A percentile compares a stretch with the other conserved stretches of the same genome.
These are phyloP conservation scores for Agrenia bidenticulata DNA, from an alignment of 2,888 invertebrate genomes.

Conservation along the genomic window DNA sequence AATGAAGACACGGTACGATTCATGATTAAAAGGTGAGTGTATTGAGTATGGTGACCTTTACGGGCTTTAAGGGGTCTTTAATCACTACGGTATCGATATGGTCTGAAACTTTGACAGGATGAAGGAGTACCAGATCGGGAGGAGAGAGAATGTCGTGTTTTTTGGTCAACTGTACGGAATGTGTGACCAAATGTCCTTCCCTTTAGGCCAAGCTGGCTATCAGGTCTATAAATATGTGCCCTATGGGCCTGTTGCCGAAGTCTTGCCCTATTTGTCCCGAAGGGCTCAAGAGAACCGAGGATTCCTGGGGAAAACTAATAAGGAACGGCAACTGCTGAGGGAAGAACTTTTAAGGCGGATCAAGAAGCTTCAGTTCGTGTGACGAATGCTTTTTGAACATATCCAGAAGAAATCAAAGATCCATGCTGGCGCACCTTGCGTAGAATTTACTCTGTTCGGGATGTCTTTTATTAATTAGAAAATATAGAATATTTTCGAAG, in stretches of 20 bases:
- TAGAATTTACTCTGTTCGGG: no score
- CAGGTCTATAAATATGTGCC: conserved; percentile 99
- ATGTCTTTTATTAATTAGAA: no score
- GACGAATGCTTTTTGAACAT: no score
- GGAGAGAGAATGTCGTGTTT: conserved; percentile 92
- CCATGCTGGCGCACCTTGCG: no score
- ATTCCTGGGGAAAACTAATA: conserved; percentile 84
- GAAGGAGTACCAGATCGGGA: conserved; percentile 87
- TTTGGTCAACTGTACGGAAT: conserved; percentile 98
- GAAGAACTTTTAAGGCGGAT: conserved; percentile 77
- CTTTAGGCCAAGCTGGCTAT: conserved; percentile 95
- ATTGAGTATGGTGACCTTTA: no score
- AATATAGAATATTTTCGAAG: background rate
- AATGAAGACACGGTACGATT: conserved; percentile 97
- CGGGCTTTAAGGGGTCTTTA: no score
- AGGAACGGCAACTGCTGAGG: conserved; percentile 79
- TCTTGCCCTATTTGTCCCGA: conserved; percentile 93
- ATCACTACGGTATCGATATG: background rate
- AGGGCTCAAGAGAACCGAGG: conserved; percentile 95
- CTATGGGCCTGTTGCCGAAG: conserved; percentile 96
- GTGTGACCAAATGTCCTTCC: conserved; percentile 99
- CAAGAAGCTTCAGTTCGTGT: conserved; percentile 2
- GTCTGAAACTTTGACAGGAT: conserved; percentile 62
- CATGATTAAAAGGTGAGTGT: conserved; percentile 76
- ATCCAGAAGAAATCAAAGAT: no score